A percentile compares a stretch with the other conserved stretches of the same genome.
Conservation (phyloP, 2,113 vertebrate species). For the Bos indicus region DNA sequence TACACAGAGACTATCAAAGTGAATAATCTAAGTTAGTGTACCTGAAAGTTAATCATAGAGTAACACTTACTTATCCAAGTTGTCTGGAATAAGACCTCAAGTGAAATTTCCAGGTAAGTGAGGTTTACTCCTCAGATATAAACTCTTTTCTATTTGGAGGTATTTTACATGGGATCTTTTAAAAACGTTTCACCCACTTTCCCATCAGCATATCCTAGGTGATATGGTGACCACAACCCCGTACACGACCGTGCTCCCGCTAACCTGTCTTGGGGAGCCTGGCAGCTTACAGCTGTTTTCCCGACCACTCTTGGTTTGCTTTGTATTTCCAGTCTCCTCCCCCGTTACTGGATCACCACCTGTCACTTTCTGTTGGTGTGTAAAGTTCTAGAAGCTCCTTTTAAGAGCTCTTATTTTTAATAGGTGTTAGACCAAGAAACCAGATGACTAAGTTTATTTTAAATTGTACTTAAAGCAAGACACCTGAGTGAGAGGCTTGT, state of each 20-base stretch:
- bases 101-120: neutral
- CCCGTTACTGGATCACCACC: neutral
- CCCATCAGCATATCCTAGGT: accelerated
- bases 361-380: neutral
- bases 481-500: neutral
- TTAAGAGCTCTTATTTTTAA: neutral
- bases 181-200: neutral
- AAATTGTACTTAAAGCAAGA: neutral
- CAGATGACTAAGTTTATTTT: neutral
- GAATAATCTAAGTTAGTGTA: neutral
- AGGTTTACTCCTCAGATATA: neutral
- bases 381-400: neutral
- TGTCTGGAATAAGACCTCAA: neutral
- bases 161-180: neutral
- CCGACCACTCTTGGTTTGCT: neutral
- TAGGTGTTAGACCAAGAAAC: neutral
- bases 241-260: accelerated
- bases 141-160: neutral
- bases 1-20: too few relatives aligned
- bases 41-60: neutral
- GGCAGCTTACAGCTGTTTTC: neutral
- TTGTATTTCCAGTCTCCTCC: neutral
- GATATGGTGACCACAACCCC: accelerated
- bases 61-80: neutral
- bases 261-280: neutral